These are phyloP conservation scores for Forbesichthys papilliferus DNA, from an alignment of 2,113 vertebrate species.

Conservation along the genomic window DNA sequence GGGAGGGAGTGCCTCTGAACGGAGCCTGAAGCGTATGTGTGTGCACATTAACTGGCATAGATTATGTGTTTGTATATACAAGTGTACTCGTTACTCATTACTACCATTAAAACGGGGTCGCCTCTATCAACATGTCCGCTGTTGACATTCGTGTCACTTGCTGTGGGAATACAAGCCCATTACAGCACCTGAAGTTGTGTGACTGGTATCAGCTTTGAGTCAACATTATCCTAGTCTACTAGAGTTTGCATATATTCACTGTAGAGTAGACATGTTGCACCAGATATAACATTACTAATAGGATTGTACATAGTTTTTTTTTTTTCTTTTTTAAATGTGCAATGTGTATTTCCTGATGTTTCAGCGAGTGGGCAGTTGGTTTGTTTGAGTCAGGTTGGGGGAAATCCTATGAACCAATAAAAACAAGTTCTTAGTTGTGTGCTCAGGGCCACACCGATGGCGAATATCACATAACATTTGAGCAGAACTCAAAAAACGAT, in stretches of 20 bases:
- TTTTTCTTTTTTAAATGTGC: constrained; percentile 40
- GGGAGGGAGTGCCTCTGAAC: constrained; percentile 73
- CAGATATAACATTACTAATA: constrained; percentile 59
- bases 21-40: constrained; percentile 50
- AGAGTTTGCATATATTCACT: constrained; percentile 60
- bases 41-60: constrained; percentile 19
- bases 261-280: constrained; percentile 47
- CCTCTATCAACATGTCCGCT: background rate
- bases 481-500: background rate
- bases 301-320: constrained; percentile 55
- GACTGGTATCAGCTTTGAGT: constrained; percentile 22
- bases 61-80: constrained; percentile 33
- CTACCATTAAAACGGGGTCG: background rate
- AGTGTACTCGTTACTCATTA: constrained; percentile 26
- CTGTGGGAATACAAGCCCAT: background rate
- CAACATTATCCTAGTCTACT: constrained; percentile 45
- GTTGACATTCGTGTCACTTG: background rate
- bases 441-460: background rate
- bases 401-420: constrained; percentile 3
- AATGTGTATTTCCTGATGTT: constrained; percentile 40
- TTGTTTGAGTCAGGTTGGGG: background rate
- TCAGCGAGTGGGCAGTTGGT: background rate
- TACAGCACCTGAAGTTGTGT: background rate
- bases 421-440: background rate
- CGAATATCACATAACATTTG: background rate